These are phyloP conservation scores for Triplophysa tibetana DNA, from an alignment of 2,113 vertebrate genomes.

Conservation along the genomic window DNA sequence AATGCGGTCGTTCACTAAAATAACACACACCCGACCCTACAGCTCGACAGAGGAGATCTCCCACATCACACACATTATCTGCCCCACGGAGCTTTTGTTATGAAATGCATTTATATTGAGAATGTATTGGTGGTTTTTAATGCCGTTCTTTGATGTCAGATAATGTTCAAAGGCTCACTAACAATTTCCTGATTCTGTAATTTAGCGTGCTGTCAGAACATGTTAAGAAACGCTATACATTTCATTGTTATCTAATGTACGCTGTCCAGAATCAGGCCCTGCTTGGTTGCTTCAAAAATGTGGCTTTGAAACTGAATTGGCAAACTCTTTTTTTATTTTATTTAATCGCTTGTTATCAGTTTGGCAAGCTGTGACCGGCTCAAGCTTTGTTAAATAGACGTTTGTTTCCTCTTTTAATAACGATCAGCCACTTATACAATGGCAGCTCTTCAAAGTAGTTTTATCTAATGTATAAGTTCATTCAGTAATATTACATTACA, in stretches of 20 bases:
- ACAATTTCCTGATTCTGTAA: not conserved
- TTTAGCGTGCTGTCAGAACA: conserved; percentile 22
- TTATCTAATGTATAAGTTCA: too few relatives aligned
- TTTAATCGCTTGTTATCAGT: too few relatives aligned
- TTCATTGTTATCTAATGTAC: not conserved
- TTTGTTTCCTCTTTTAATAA: not conserved
- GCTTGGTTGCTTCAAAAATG: not conserved
- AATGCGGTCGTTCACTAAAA: conserved; percentile 42
- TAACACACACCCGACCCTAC: conserved; percentile 17
- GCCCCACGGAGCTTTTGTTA: conserved; percentile 2
- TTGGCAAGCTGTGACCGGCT: not conserved
- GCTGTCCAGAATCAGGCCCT: not conserved
- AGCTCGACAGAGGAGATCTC: not conserved
- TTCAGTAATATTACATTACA: too few relatives aligned
- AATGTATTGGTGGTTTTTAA: conserved; percentile 16
- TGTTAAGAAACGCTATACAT: conserved; percentile 31
- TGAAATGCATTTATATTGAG: conserved; percentile 17
- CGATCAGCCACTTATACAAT: not conserved
- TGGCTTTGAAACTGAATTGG: not conserved
- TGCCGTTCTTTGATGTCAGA: conserved; percentile 31
- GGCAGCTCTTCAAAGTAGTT: too few relatives aligned
- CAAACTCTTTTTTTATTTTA: not conserved
- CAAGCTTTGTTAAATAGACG: not conserved
- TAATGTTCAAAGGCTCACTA: conserved; percentile 31
- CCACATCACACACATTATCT: conserved; percentile 38